phyloP scores from a whole-genome alignment of 1,140 invertebrate genomes.

The Mizuhopecten yessoensis region DNA sequence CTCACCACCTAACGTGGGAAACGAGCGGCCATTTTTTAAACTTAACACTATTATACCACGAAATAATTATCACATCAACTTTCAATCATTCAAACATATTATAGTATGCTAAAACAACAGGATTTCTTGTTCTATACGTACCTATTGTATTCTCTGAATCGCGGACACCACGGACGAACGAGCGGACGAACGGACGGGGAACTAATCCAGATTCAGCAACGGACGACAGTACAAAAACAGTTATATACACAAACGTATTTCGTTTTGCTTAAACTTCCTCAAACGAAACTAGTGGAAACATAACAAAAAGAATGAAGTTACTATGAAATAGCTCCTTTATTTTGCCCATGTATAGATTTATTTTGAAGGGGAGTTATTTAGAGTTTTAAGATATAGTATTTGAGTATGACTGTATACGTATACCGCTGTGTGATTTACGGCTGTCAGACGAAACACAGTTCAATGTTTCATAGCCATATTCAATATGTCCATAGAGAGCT shows the following conservation, averaged over 20 bases:
- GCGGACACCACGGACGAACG: too few species aligned
- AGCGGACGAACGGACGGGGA: too few species aligned
- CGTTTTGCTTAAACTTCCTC: not conserved
- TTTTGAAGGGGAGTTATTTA: not conserved
- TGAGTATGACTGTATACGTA: not conserved
- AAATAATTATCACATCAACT: too few species aligned
- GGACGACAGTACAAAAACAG: too few species aligned
- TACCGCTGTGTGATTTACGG: not conserved
- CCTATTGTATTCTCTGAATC: not conserved
- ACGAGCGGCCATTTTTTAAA: too few species aligned
- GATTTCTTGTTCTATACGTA: not conserved
- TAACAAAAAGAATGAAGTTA: not conserved
- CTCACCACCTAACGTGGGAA: too few species aligned
- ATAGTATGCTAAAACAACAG: not conserved
- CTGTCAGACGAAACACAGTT: not conserved
- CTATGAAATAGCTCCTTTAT: not conserved
- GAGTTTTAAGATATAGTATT: not conserved
- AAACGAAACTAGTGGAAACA: not conserved
- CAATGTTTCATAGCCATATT: not conserved
- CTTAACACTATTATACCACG: too few species aligned
- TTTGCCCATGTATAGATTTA: not conserved
- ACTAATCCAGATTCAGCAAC: not conserved
- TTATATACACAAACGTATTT: not conserved
- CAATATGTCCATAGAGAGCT: not conserved
- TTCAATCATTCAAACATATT: not conserved